Base-by-base conservation (phyloP, 1,140 invertebrate genomes). In the Heliconius himera region DNA sequence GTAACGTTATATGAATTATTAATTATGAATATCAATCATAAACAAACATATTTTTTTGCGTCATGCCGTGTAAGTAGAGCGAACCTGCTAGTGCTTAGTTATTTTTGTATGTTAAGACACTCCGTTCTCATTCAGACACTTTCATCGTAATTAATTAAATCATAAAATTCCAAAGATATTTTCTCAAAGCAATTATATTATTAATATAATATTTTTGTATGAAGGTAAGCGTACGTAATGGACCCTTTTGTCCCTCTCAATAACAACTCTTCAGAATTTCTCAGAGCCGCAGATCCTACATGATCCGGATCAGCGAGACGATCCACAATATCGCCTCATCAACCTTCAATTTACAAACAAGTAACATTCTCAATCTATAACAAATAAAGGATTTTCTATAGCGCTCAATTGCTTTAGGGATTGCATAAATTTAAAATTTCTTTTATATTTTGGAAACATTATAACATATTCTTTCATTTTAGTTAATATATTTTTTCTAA, bases 251-350 rank as follows among this genome's bases (percentile, higher is more conserved):
- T 77, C 77, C 80, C 72, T 71, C 54, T 77, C 71, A 60, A 74
- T 77, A 66, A 77, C 80, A 81, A 75, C 77, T 77, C 81, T 79
- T 79, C 54, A 66, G 74, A 82, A 78, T 79, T 82, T 82, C 81
- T 74, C 51, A 76, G 49, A 56, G 41, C 72, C 74, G 29, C 22
- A 74, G 49, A 79, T 82, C 81, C 77, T 41, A 74, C 60, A 77
- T 82, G 77, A 82, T 82, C 77, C 81, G 46, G 70, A 71, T 75
- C 74, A 76, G 46, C 70, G 78, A 70, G 77, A 79, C 70, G 81
- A 82, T 74, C 71, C 77, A 51, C 49, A 41, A 72, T 70, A 79
- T 66, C 36, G 56, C 56, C 72, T 78, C 41, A 74, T 56, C 38
- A 74, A 66, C 38, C 38, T 49, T 74, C 51, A 74, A 79, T 79